These are phyloP conservation scores for Leptogaster cylindrica DNA, from an alignment of 2,888 invertebrate genomes.

Conservation along the genomic window DNA sequence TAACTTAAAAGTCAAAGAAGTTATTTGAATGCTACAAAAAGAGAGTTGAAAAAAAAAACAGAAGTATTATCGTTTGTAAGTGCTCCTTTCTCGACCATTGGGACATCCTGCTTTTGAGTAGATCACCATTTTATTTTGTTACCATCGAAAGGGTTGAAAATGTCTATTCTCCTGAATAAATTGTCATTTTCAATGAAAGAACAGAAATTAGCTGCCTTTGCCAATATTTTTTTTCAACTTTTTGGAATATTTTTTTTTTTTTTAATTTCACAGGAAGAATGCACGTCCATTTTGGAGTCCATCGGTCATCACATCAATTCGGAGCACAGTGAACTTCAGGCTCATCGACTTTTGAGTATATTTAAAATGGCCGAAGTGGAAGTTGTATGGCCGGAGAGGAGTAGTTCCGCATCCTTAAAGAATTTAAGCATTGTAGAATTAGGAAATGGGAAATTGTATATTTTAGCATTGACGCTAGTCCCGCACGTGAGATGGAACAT, in stretches of 20 bases:
- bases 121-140: no score
- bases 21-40: no score
- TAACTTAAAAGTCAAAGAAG: no score
- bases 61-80: no score
- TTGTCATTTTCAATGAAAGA: no score
- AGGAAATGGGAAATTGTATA: conserved; percentile 4
- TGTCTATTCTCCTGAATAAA: no score
- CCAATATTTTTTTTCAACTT: no score
- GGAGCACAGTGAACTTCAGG: conserved; percentile 83
- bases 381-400: conserved; percentile 73
- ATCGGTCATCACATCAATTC: conserved; percentile 85
- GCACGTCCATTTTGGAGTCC: conserved; percentile 79
- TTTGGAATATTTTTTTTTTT: neutral
- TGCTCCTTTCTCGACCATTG: no score
- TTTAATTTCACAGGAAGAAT: conserved; percentile 74
- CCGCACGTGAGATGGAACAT: conserved; percentile 36
- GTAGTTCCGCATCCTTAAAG: conserved; percentile 48
- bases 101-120: no score
- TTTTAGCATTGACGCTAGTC: conserved; percentile 13
- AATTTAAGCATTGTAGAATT: conserved; percentile 10
- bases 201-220: no score
- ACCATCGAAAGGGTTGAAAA: no score
- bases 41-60: no score
- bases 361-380: conserved; percentile 93
- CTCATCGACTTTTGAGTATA: conserved; percentile 85